These are phyloP conservation scores for Leptinotarsa rubiginosa DNA, from an alignment of 2,888 invertebrate genomes.

Conservation along the genomic window DNA sequence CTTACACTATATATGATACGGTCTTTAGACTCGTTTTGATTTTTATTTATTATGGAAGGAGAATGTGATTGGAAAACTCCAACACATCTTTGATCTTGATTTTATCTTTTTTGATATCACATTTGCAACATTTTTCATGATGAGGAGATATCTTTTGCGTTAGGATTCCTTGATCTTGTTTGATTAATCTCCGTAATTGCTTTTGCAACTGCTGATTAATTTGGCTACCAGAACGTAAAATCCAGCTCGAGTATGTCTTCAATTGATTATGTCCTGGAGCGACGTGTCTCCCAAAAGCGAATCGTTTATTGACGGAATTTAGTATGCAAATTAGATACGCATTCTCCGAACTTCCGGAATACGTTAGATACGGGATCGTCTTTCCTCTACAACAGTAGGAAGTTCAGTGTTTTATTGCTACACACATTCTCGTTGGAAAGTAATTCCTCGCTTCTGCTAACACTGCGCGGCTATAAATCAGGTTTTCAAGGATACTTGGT, in stretches of 20 bases:
- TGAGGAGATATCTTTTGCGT: no score
- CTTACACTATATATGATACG: no score
- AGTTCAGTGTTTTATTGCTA: slow-evolving; percentile 29
- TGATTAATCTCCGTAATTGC: background rate
- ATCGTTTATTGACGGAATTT: slow-evolving; percentile 32
- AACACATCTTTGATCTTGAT: no score
- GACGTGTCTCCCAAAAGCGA: background rate
- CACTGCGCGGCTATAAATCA: slow-evolving; percentile 6
- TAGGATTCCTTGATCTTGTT: no score
- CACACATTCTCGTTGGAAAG: slow-evolving; percentile 18
- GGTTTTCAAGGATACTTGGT: slow-evolving; percentile 10
- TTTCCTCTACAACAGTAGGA: slow-evolving; percentile 23
- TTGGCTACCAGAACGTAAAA: background rate
- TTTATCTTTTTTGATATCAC: no score
- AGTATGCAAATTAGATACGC: slow-evolving; percentile 37
- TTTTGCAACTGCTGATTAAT: background rate
- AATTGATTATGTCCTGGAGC: background rate
- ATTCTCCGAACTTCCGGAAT: slow-evolving; percentile 31
- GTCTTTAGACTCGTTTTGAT: no score
- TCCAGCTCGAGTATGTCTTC: slow-evolving; percentile 23
- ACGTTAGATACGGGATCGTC: slow-evolving; percentile 26
- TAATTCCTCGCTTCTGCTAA: slow-evolving; percentile 26
- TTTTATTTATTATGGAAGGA: no score
- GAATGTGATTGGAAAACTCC: no score
- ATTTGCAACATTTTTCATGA: no score